These are phyloP conservation scores for Tetrao urogallus DNA, from an alignment of 2,113 vertebrate genomes.

Conservation along the genomic window DNA sequence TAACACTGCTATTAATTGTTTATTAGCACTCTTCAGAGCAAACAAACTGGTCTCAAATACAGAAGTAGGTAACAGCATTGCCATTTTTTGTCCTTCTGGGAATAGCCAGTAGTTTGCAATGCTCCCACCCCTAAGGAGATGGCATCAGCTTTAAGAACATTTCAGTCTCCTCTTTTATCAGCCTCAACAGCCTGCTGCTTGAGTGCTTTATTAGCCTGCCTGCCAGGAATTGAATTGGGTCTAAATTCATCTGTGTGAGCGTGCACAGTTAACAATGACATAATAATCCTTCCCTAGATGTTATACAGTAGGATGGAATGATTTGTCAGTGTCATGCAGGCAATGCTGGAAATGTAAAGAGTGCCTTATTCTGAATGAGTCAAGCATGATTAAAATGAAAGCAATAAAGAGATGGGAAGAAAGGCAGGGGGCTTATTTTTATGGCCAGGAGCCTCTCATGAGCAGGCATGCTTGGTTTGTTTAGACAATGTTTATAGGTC, in stretches of 20 bases:
- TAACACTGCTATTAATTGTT: not conserved
- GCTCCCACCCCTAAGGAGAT: not conserved
- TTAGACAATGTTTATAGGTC: constrained; percentile 7
- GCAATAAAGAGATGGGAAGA: not conserved
- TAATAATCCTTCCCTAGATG: not conserved
- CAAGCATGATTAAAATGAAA: not conserved
- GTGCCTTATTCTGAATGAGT: not conserved
- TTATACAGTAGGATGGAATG: not conserved
- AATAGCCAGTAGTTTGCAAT: not conserved
- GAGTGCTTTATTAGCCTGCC: not conserved
- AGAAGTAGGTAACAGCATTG: not conserved
- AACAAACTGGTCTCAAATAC: not conserved
- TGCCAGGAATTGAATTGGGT: not conserved
- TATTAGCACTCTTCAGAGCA: not conserved
- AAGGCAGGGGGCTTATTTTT: not conserved
- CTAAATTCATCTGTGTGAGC: not conserved
- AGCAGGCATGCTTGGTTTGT: not conserved
- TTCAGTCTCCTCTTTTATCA: not conserved
- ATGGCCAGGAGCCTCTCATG: not conserved
- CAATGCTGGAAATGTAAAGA: not conserved
- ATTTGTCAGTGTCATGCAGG: not conserved
- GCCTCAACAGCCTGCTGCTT: not conserved
- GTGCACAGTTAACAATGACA: not conserved
- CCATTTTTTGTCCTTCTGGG: not conserved
- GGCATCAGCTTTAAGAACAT: not conserved